These are phyloP conservation scores for Benthochromis sp. DNA, from an alignment of 2,113 vertebrate species.

Conservation along the genomic window DNA sequence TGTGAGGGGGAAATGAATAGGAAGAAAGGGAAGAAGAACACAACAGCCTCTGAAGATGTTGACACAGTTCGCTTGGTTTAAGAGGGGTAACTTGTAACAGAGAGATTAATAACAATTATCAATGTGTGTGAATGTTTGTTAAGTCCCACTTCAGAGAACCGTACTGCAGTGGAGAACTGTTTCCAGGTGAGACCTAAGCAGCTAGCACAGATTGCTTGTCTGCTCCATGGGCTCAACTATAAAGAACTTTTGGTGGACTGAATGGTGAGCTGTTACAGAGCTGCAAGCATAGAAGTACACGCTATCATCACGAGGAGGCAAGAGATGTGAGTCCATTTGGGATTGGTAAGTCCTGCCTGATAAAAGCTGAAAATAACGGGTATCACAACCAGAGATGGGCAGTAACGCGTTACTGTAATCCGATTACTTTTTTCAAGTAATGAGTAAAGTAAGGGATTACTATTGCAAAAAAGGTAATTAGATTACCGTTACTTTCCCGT, in stretches of 20 bases:
- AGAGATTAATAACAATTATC: neutral
- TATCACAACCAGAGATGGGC: neutral
- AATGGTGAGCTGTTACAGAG: neutral
- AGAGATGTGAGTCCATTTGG: neutral
- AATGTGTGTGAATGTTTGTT: neutral
- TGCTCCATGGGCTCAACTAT: neutral
- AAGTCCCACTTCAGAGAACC: neutral
- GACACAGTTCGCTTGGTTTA: neutral
- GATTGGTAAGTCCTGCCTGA: neutral
- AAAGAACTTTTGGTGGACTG: neutral
- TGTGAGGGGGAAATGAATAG: neutral
- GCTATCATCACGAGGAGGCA: rapidly evolving
- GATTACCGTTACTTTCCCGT: neutral
- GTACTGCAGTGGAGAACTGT: neutral
- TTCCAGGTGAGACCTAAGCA: neutral
- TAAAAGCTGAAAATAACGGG: neutral
- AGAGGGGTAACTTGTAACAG: neutral
- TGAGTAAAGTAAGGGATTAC: neutral
- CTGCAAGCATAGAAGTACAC: neutral
- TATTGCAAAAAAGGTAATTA: neutral
- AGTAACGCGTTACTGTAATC: rapidly evolving
- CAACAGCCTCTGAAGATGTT: neutral
- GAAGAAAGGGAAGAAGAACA: neutral
- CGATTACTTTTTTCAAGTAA: neutral
- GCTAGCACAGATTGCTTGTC: neutral